phyloP scores from a whole-genome alignment of 2,113 vertebrate species.

The Solea senegalensis region DNA sequence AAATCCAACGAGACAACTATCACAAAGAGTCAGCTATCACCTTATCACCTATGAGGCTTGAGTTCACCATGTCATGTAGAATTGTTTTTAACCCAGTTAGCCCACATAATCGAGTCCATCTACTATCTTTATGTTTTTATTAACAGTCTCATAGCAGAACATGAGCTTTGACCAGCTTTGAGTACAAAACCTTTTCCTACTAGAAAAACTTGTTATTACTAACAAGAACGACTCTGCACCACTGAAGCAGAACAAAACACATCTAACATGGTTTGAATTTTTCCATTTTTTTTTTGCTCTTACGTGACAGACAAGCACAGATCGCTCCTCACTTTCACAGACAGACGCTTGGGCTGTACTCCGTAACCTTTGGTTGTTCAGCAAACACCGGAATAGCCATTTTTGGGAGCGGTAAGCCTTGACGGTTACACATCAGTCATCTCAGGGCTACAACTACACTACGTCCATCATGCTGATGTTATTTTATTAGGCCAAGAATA shows the following conservation, averaged over 20 bases:
- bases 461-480: constrained; percentile 42
- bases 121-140: too few species aligned
- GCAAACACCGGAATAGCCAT: not conserved
- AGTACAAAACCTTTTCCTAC: constrained; percentile 24
- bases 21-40: too few species aligned
- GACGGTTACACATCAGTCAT: constrained; percentile 63
- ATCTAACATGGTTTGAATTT: constrained; percentile 4
- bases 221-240: not conserved
- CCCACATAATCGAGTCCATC: too few species aligned
- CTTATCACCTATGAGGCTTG: too few species aligned
- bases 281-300: constrained; percentile 8
- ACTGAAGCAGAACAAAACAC: not conserved
- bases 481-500: constrained; percentile 61
- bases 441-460: constrained; percentile 17
- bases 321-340: constrained; percentile 4
- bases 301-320: constrained; percentile 15
- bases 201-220: not conserved
- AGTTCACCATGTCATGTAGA: too few species aligned
- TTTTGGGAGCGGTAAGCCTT: constrained; percentile 34
- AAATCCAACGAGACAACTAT: too few species aligned
- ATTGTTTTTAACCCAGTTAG: too few species aligned
- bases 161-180: constrained; percentile 27
- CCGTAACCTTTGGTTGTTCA: not conserved
- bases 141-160: constrained; percentile 10
- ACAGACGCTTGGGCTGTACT: constrained; percentile 30